phyloP scores from a whole-genome alignment of 2,888 invertebrate species.

The Drosophila atripex region DNA sequence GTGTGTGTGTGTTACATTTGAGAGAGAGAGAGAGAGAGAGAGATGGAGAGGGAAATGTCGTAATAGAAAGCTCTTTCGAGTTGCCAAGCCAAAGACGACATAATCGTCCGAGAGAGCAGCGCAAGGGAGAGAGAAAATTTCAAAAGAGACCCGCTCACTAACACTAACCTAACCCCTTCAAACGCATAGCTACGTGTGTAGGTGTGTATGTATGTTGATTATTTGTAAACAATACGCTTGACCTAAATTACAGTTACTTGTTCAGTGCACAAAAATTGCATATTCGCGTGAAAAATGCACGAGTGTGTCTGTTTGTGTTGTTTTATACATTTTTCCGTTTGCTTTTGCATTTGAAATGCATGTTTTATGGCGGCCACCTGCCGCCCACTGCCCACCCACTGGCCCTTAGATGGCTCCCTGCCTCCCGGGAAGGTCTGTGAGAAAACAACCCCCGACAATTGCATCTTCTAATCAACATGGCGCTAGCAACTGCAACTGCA shows the following conservation, averaged over 20 bases:
- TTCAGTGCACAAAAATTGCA: slow-evolving; percentile 59
- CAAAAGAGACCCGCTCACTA: slow-evolving; percentile 16
- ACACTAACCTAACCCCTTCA: slow-evolving; percentile 13
- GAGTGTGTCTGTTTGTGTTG: slow-evolving; percentile 17
- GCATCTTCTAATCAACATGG: slow-evolving; percentile 53
- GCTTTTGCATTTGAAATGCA: slow-evolving; percentile 65
- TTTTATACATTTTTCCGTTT: slow-evolving; percentile 30
- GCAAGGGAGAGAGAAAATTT: slow-evolving; percentile 8
- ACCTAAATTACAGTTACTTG: slow-evolving; percentile 82
- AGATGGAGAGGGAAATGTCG: slow-evolving; percentile 62
- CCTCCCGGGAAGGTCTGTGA: neutral
- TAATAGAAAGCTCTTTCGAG: slow-evolving; percentile 76
- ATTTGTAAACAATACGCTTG: slow-evolving; percentile 84
- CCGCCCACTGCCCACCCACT: slow-evolving; percentile 35
- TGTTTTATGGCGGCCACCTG: slow-evolving; percentile 62
- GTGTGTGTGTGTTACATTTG: slow-evolving; percentile 32
- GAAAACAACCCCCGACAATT: slow-evolving; percentile 46
- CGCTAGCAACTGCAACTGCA: slow-evolving; percentile 24
- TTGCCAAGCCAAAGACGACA: slow-evolving; percentile 63
- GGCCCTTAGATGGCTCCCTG: neutral
- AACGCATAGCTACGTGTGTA: slow-evolving; percentile 51
- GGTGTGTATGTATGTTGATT: slow-evolving; percentile 63
- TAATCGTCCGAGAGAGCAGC: slow-evolving; percentile 35
- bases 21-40: neutral
- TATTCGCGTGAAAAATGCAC: slow-evolving; percentile 18